phyloP scores from a whole-genome alignment of 2,888 invertebrate genomes.

The Andrena haemorrhoa region DNA sequence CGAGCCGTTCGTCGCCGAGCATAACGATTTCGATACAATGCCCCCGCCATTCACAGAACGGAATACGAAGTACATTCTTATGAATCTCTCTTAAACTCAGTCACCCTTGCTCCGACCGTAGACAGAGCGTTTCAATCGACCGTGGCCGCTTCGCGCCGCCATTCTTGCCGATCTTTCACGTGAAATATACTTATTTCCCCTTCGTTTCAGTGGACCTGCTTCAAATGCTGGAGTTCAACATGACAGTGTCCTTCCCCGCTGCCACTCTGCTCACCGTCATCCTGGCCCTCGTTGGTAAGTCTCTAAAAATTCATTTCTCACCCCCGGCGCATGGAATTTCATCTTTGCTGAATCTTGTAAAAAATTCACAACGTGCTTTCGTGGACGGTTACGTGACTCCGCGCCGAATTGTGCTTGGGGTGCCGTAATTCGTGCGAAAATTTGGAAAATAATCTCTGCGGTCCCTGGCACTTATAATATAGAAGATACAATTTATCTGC shows the following conservation, averaged over 20 bases:
- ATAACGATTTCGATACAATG: constrained; percentile 64
- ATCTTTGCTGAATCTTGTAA: neutral
- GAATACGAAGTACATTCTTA: constrained; percentile 29
- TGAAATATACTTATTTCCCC: constrained; percentile 62
- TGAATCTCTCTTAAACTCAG: constrained; percentile 13
- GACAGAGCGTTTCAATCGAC: neutral
- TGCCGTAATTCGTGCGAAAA: no score
- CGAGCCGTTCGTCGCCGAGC: constrained; percentile 51
- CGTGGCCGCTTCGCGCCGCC: neutral
- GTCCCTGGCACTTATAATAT: no score
- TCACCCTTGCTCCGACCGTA: neutral
- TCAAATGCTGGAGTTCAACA: constrained; percentile 99
- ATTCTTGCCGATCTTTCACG: constrained; percentile 30
- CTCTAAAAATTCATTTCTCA: neutral
- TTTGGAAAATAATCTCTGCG: no score
- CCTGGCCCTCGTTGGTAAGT: constrained; percentile 98
- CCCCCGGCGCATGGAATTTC: neutral
- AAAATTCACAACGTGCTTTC: no score
- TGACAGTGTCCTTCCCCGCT: constrained; percentile 96
- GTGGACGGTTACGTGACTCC: no score
- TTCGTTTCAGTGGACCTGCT: constrained; percentile 95
- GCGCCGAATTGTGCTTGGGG: no score
- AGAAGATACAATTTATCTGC: no score
- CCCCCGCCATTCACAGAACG: constrained; percentile 6
- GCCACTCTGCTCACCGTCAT: constrained; percentile 99